A percentile compares a stretch with the other conserved stretches of the same genome.
phyloP scores from a whole-genome alignment of 2,113 vertebrate genomes.

The Neotoma lepida region DNA sequence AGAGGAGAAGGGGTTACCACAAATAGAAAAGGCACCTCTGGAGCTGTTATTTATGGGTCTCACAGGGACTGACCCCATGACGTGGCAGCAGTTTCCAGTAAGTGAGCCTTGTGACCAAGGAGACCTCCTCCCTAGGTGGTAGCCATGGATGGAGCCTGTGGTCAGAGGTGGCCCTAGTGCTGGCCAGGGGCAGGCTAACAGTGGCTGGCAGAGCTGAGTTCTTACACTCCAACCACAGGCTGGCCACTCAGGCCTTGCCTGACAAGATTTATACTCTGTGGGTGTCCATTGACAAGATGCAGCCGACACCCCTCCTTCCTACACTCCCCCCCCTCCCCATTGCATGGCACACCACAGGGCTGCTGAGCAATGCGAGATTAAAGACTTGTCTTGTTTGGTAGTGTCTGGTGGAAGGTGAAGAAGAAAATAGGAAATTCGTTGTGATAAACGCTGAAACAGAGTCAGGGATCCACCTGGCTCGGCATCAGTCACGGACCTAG shows the following conservation, averaged over 20 bases:
- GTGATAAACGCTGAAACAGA: fast-evolving
- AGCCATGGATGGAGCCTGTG: background rate
- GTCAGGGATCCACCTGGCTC: background rate
- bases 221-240: background rate
- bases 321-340: background rate
- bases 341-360: background rate
- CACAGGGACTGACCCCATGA: background rate
- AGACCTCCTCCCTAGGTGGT: background rate
- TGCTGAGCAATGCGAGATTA: background rate
- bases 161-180: background rate
- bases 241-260: background rate
- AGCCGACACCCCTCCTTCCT: background rate
- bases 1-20: background rate
- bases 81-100: conserved; percentile 1
- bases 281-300: background rate
- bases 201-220: background rate
- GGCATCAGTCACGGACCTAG: fast-evolving
- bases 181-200: background rate
- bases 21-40: conserved; percentile 43
- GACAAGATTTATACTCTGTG: background rate
- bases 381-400: background rate
- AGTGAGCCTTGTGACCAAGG: background rate
- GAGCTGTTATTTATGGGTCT: conserved; percentile 28
- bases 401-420: background rate
- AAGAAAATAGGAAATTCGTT: fast-evolving